Conservation (phyloP, 2,113 vertebrate species). For the Otis tarda region DNA sequence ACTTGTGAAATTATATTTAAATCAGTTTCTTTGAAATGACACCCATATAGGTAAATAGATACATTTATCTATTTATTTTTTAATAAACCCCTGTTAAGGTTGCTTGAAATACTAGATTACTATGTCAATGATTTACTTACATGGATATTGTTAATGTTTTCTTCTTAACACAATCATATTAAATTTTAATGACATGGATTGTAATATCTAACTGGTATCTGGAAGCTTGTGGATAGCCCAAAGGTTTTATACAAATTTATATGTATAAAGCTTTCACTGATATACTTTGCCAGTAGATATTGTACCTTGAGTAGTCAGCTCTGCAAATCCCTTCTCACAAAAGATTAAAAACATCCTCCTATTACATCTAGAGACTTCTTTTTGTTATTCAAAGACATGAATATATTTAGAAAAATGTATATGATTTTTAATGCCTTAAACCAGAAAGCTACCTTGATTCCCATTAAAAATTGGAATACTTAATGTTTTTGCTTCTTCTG, state of each 20-base stretch:
- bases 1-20: constrained; percentile 70
- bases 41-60: constrained; percentile 50
- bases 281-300: constrained; percentile 84
- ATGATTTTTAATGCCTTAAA: constrained; percentile 84
- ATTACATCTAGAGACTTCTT: constrained; percentile 85
- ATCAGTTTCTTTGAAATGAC: constrained; percentile 46
- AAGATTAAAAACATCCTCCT: constrained; percentile 86
- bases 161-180: constrained; percentile 78
- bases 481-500: constrained; percentile 81
- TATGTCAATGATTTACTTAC: constrained; percentile 79
- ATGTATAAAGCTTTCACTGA: constrained; percentile 81
- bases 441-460: constrained; percentile 79
- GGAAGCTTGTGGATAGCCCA: constrained; percentile 78
- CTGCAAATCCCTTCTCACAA: constrained; percentile 83
- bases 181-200: constrained; percentile 82
- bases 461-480: constrained; percentile 82
- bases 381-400: constrained; percentile 88
- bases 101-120: constrained; percentile 73
- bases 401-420: constrained; percentile 84
- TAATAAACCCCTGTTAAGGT: constrained; percentile 66
- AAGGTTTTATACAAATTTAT: constrained; percentile 84
- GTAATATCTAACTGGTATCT: constrained; percentile 79
- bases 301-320: constrained; percentile 81
- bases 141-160: constrained; percentile 76
- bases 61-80: constrained; percentile 67